Evolutionary conservation across 2,888 invertebrate genomes (phyloP).

Genomic region (Gymnocheta viridis): DNA sequence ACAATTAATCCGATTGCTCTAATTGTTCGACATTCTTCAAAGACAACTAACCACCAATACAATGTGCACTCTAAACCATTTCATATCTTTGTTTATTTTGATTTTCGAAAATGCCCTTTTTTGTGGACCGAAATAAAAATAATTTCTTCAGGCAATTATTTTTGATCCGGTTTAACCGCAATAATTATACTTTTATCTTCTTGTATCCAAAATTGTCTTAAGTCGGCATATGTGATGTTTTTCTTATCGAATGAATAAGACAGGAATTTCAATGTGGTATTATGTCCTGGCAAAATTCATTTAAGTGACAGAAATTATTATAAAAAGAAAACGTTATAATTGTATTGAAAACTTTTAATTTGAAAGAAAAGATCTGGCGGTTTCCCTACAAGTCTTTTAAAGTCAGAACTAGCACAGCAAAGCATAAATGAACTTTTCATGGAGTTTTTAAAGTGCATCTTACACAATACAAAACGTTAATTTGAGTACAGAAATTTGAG

Average conservation of each 20-base stretch:
- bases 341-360: no score
- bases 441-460: no score
- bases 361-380: no score
- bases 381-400: neutral
- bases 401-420: no score
- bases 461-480: no score
- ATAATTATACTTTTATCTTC: conserved; percentile 67
- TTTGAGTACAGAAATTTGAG: no score
- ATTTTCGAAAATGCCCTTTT: conserved; percentile 13
- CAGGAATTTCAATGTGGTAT: neutral
- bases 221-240: conserved; percentile 67
- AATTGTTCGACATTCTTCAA: conserved; percentile 64
- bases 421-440: no score
- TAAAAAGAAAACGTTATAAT: neutral
- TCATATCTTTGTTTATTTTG: conserved; percentile 14
- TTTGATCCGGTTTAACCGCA: conserved; percentile 71
- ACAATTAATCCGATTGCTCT: conserved; percentile 66
- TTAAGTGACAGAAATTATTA: neutral
- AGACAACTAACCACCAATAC: neutral
- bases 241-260: neutral
- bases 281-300: neutral
- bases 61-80: neutral
- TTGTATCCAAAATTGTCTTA: conserved; percentile 57
- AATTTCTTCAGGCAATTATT: conserved; percentile 68
- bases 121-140: conserved; percentile 9